These are phyloP conservation scores for Calephelis nemesis DNA, from an alignment of 1,140 invertebrate genomes.

Conservation along the genomic window DNA sequence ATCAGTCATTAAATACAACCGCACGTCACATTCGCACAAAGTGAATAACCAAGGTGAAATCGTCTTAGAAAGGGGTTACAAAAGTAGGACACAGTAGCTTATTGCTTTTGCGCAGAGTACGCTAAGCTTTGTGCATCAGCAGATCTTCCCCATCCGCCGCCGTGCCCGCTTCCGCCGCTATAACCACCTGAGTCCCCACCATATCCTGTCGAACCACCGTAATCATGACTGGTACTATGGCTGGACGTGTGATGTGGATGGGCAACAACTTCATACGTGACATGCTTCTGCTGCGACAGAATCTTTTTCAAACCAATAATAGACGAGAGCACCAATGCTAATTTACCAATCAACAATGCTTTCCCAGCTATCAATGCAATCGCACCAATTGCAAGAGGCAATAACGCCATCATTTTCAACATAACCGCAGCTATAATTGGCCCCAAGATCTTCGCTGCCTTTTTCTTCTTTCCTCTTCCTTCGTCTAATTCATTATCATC, in stretches of 20 bases:
- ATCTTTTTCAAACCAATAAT: slow-evolving; percentile 91
- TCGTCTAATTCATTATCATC: slow-evolving; percentile 82
- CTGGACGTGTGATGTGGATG: slow-evolving; percentile 88
- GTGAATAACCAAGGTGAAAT: slow-evolving; percentile 53
- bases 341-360: slow-evolving; percentile 89
- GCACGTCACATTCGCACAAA: slow-evolving; percentile 49
- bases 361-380: slow-evolving; percentile 92
- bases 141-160: slow-evolving; percentile 85
- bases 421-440: slow-evolving; percentile 86
- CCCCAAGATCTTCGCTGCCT: slow-evolving; percentile 88
- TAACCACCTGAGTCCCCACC: slow-evolving; percentile 79
- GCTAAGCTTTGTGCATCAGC: slow-evolving; percentile 86
- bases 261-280: slow-evolving; percentile 90
- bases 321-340: slow-evolving; percentile 89
- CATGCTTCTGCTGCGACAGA: slow-evolving; percentile 86
- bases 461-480: slow-evolving; percentile 89
- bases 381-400: slow-evolving; percentile 87
- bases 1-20: slow-evolving; percentile 59
- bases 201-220: slow-evolving; percentile 78
- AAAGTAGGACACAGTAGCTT: slow-evolving; percentile 50
- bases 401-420: slow-evolving; percentile 87
- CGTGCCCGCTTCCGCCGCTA: slow-evolving; percentile 79
- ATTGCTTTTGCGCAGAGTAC: slow-evolving; percentile 85
- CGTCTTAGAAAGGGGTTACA: slow-evolving; percentile 50
- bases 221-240: slow-evolving; percentile 83